Evolutionary conservation across 2,888 invertebrate species (phyloP).

Genomic region (Idaea biselata): DNA sequence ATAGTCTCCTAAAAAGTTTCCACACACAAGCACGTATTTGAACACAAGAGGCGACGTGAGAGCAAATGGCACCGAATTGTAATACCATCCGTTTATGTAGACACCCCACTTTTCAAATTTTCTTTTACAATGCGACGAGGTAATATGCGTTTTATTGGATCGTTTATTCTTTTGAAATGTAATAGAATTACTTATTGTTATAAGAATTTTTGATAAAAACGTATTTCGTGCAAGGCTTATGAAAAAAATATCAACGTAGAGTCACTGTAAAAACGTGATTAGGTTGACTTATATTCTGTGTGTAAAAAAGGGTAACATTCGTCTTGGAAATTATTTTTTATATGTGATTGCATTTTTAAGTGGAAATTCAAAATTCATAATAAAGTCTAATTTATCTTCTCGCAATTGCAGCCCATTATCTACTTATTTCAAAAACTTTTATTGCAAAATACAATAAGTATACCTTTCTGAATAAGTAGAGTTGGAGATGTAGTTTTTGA

Average conservation of each 20-base stretch:
- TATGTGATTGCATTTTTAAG: too few species aligned
- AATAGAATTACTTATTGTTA: constrained; percentile 52
- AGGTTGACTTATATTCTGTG: neutral
- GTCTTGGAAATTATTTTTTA: too few species aligned
- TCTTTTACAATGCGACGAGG: constrained; percentile 62
- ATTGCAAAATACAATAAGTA: too few species aligned
- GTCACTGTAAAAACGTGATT: neutral
- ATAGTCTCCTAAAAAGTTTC: constrained; percentile 68
- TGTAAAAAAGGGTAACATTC: neutral
- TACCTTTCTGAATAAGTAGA: too few species aligned
- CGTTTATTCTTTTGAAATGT: constrained; percentile 61
- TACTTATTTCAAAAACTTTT: too few species aligned
- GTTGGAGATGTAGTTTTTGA: too few species aligned
- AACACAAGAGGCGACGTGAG: constrained; percentile 54
- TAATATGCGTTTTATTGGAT: constrained; percentile 69
- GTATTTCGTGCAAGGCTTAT: constrained; percentile 16
- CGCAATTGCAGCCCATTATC: too few species aligned
- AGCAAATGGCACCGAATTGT: constrained; percentile 67
- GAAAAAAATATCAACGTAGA: neutral
- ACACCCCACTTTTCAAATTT: constrained; percentile 66
- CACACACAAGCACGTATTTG: constrained; percentile 62
- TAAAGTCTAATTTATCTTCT: too few species aligned
- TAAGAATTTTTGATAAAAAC: constrained; percentile 36
- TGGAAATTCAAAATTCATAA: too few species aligned
- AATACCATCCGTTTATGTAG: constrained; percentile 65